A percentile compares a stretch with the other conserved stretches of the same genome.
Evolutionary conservation across 2,888 invertebrate species (phyloP).

Genomic region (Drosophila fulvimacula): DNA sequence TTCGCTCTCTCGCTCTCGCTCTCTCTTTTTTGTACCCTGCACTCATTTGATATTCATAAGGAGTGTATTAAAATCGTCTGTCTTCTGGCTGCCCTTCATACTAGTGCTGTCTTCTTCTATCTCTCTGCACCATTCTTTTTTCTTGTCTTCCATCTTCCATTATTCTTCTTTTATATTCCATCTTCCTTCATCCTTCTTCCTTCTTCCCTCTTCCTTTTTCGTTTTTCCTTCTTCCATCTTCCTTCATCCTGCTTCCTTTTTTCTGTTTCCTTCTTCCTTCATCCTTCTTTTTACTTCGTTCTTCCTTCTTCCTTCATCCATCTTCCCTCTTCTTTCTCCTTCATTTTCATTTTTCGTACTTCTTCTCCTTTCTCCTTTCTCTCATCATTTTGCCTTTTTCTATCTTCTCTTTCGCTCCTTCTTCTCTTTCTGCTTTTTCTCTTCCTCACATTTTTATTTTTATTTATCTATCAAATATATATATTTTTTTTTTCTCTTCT

Average conservation of each 20-base stretch:
- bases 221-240: too few relatives aligned
- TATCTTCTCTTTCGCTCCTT: not conserved
- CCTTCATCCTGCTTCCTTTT: not conserved
- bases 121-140: too few relatives aligned
- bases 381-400: not conserved
- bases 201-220: too few relatives aligned
- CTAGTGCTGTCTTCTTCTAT: not conserved
- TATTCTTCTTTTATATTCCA: too few relatives aligned
- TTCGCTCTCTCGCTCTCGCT: constrained; percentile 6
- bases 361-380: not conserved
- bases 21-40: not conserved
- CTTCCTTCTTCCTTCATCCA: not conserved
- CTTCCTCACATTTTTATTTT: too few relatives aligned
- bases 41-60: rapidly evolving
- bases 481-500: not conserved
- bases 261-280: not conserved
- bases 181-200: not conserved
- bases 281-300: not conserved
- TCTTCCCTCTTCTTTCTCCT: not conserved
- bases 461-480: too few relatives aligned
- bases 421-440: not conserved
- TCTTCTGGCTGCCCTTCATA: not conserved
- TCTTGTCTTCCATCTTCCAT: not conserved
- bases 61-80: not conserved
- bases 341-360: too few relatives aligned